phyloP scores from a whole-genome alignment of 2,888 invertebrate genomes.

The Drosophila siamana region DNA sequence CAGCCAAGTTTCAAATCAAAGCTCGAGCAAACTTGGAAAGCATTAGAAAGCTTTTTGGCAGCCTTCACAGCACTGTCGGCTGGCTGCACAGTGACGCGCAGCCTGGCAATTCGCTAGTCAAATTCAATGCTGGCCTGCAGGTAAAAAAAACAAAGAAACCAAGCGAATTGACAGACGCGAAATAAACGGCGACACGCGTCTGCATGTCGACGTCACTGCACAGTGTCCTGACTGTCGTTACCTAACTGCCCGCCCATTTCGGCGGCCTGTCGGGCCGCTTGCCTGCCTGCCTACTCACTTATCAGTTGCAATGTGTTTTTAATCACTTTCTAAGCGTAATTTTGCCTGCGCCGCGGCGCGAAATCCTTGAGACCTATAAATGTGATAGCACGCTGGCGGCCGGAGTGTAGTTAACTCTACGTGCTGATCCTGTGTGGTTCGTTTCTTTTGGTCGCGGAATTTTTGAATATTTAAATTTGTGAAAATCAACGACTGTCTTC shows the following conservation, averaged over 20 bases:
- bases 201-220: constrained; percentile 42
- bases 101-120: neutral
- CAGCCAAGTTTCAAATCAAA: constrained; percentile 62
- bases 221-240: constrained; percentile 15
- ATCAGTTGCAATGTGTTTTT: constrained; percentile 62
- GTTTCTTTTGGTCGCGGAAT: neutral
- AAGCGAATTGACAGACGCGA: neutral
- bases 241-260: neutral
- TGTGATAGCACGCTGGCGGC: neutral
- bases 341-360: neutral
- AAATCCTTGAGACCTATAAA: constrained; percentile 35
- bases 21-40: constrained; percentile 17
- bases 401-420: constrained; percentile 46
- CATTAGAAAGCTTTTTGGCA: constrained; percentile 43
- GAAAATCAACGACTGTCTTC: neutral
- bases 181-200: constrained; percentile 39
- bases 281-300: constrained; percentile 15
- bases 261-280: constrained; percentile 1
- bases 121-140: neutral
- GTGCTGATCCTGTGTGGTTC: constrained; percentile 24
- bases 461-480: neutral
- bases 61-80: neutral
- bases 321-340: constrained; percentile 48
- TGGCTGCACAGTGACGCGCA: constrained; percentile 30
- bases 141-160: neutral